phyloP scores from a whole-genome alignment of 1,140 invertebrate genomes.

The Cydia splendana region DNA sequence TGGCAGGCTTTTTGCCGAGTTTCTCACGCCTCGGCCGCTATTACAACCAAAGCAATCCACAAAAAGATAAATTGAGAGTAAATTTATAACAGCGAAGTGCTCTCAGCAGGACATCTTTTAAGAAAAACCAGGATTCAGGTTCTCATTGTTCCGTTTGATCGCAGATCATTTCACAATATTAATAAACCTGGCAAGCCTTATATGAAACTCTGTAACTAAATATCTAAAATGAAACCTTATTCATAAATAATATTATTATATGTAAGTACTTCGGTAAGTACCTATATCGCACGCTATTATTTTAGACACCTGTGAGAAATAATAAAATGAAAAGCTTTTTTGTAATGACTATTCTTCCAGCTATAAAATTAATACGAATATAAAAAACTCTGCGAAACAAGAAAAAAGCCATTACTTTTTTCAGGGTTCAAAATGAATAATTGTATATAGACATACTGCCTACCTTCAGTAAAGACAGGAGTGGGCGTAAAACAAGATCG shows the following conservation, averaged over 20 bases:
- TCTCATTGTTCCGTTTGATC: constrained; percentile 40
- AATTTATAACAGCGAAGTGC: constrained; percentile 66
- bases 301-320: background rate
- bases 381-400: background rate
- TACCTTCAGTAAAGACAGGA: constrained; percentile 5
- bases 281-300: background rate
- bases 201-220: background rate
- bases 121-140: constrained; percentile 56
- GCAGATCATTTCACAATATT: constrained; percentile 20
- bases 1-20: constrained; percentile 56
- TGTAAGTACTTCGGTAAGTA: too few species aligned
- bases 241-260: background rate
- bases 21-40: constrained; percentile 57
- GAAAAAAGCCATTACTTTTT: background rate
- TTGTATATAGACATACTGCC: background rate
- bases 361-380: too few species aligned
- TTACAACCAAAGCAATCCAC: constrained; percentile 64
- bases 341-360: background rate
- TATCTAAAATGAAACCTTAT: background rate
- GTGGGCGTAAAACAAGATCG: constrained; percentile 13
- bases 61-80: constrained; percentile 68
- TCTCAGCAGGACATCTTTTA: constrained; percentile 65
- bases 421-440: background rate
- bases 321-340: background rate
- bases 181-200: background rate